Conservation (phyloP, 2,113 vertebrate genomes). For the Diphyllodes magnificus region DNA sequence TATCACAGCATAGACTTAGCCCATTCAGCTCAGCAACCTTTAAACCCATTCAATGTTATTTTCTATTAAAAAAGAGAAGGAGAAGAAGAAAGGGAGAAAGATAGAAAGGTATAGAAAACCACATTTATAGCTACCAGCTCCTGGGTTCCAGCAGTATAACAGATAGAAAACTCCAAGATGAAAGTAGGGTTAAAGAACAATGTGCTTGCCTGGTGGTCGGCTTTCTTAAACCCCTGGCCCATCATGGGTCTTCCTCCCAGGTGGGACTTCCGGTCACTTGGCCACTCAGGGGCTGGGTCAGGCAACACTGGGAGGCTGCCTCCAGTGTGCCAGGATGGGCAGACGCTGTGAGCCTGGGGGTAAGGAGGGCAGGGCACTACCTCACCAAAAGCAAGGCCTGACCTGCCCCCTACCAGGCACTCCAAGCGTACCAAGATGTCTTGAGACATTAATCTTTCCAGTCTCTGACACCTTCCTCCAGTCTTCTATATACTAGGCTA, state of each 20-base stretch:
- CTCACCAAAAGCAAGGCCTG: background rate
- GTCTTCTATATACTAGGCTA: background rate
- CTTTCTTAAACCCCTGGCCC: background rate
- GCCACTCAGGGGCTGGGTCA: background rate
- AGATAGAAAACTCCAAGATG: background rate
- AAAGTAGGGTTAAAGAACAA: background rate
- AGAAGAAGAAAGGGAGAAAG: background rate
- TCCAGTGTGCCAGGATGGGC: background rate
- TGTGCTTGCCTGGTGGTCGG: rapidly evolving
- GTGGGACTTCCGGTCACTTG: background rate
- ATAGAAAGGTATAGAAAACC: background rate
- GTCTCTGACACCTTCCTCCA: background rate
- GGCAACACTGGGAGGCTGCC: background rate
- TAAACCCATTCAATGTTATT: background rate
- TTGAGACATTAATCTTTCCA: background rate
- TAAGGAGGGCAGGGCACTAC: background rate
- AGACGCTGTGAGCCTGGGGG: background rate
- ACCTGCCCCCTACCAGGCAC: background rate
- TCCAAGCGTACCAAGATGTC: background rate
- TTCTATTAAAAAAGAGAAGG: background rate
- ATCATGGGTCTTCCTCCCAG: background rate
- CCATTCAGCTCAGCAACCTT: background rate
- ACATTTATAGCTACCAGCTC: no score
- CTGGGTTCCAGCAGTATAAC: background rate
- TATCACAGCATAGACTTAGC: no score